Base-by-base conservation (phyloP, 2,797 vertebrate species). In the Alectoris magna region DNA sequence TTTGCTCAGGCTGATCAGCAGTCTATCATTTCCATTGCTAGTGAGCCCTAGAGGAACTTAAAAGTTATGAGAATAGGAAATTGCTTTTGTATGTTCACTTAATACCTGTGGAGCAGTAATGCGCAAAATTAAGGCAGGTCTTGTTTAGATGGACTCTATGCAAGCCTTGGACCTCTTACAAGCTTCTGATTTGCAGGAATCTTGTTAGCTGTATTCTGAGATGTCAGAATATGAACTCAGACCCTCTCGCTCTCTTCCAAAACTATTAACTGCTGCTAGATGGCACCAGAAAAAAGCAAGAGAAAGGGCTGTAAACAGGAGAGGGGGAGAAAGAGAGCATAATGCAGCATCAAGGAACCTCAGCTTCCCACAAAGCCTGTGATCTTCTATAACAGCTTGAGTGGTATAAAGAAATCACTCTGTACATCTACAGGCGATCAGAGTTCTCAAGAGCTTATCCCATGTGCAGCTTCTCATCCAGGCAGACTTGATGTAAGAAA, bases 181-280 rank as follows among this genome's bases (percentile, higher is more conserved):
- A 56, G 63, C 66, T 62, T 89, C 78, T 78, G 49, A 29, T 70
- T 36, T 59, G 14, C 34, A 8, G 71, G 44, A 31, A n/a, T 27
- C 26, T 49, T 49, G 17, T 69, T 60, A 41, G 60, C 51, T 53
- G 0, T 34, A 41, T 68, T 51, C 73, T 64, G 6, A 78, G 49
- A 38, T 67, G 43, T 63, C 76, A 49, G 72, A 63, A 75, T 58
- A 53, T 63, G 83, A n/a, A 74, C 9, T 3, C 59, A 8, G 62
- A 56, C 18, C 38, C 27, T 71, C 79, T 77, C 86, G 48, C 67
- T 94, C 49, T 92, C 71, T 93, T 88, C 72, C 23, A 49, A 92
- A 92, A 80, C 36, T 31, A 2, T 62, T 55, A 90, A 82, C 46
- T 91, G 55, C 84, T 81, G 82, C 75, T 63, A 84, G 80, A 29